Evolutionary conservation across 2,113 vertebrate species (phyloP).

Genomic region (Colius striatus): DNA sequence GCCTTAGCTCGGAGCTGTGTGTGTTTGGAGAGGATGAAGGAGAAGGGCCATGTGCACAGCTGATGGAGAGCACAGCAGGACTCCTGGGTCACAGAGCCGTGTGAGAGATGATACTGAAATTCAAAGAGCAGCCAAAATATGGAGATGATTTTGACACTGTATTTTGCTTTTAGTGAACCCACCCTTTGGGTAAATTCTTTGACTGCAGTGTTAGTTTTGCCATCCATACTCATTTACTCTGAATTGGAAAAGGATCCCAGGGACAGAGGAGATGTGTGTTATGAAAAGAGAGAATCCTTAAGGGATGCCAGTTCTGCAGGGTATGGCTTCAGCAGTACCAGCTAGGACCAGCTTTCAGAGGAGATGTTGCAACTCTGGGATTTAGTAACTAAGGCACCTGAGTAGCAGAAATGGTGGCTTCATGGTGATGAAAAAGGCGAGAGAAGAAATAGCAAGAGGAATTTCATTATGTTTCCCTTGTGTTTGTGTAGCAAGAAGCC

Average conservation of each 20-base stretch:
- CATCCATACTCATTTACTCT: background rate
- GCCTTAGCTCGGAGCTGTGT: background rate
- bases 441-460: background rate
- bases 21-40: background rate
- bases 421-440: background rate
- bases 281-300: background rate
- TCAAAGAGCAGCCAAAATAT: background rate
- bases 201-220: background rate
- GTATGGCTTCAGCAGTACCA: background rate
- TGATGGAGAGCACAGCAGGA: background rate
- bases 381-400: background rate
- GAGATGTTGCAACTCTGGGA: background rate
- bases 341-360: background rate
- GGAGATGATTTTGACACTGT: background rate
- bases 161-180: background rate
- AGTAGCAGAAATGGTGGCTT: background rate
- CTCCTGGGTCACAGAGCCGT: background rate
- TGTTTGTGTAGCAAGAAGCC: background rate
- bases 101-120: background rate
- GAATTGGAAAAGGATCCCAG: background rate
- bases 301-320: background rate
- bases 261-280: background rate
- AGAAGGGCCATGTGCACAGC: background rate
- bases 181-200: slow-evolving; percentile 17
- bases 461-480: background rate